Conservation (phyloP, 2,113 vertebrate genomes). For the Ailuropoda melanoleuca region DNA sequence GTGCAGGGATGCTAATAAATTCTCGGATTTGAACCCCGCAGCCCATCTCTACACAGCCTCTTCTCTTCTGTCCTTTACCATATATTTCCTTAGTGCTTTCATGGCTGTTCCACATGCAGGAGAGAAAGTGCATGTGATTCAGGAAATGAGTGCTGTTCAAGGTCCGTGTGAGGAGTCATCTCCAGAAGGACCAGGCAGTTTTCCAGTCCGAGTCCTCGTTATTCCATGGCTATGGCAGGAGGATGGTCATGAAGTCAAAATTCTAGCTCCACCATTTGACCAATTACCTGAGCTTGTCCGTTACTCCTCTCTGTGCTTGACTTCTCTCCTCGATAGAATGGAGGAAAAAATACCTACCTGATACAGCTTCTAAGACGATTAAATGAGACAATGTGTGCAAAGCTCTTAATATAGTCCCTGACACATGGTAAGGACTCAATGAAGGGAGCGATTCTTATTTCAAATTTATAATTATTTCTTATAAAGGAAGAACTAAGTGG, state of each 20-base stretch:
- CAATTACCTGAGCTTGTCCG: neutral
- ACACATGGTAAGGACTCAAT: neutral
- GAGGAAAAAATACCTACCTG: neutral
- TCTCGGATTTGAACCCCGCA: neutral
- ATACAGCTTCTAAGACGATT: neutral
- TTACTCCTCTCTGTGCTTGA: neutral
- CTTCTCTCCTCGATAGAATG: neutral
- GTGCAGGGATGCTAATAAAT: neutral
- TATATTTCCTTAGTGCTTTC: neutral
- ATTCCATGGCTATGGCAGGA: neutral
- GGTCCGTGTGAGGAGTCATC: neutral
- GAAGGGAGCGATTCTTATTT: neutral
- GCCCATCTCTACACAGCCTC: neutral
- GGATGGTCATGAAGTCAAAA: neutral
- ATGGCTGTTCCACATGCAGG: neutral
- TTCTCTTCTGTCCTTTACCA: neutral
- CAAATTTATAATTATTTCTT: neutral
- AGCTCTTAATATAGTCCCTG: neutral
- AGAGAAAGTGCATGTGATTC: neutral
- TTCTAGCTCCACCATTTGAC: neutral
- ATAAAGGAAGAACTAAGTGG: neutral
- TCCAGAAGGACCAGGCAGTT: neutral
- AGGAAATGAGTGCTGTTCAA: neutral
- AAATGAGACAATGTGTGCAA: slow-evolving; percentile 24
- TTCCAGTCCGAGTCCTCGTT: fast-evolving